Evolutionary conservation across 2,888 invertebrate genomes (phyloP).

Genomic region (Drosophila acutilabella): DNA sequence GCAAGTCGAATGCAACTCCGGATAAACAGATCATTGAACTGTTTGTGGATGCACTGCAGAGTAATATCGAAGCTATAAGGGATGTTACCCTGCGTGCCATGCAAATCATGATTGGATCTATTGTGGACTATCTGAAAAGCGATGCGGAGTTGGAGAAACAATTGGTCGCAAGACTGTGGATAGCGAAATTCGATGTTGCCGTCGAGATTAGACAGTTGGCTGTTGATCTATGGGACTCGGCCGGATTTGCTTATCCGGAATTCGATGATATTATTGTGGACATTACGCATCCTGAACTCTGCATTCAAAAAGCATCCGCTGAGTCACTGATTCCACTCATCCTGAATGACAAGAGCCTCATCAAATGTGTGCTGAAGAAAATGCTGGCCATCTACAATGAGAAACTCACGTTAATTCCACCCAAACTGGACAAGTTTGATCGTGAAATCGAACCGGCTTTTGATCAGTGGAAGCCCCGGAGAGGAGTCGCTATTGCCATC

Average conservation of each 20-base stretch:
- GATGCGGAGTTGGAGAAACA: slow-evolving; percentile 84
- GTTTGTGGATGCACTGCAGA: slow-evolving; percentile 91
- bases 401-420: slow-evolving; percentile 92
- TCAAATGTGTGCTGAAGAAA: slow-evolving; percentile 87
- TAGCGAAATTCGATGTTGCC: slow-evolving; percentile 92
- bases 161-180: slow-evolving; percentile 91
- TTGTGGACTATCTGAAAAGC: slow-evolving; percentile 85
- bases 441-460: slow-evolving; percentile 93
- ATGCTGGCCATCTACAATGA: slow-evolving; percentile 91
- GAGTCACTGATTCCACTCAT: slow-evolving; percentile 91
- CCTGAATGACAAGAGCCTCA: slow-evolving; percentile 86
- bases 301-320: slow-evolving; percentile 93
- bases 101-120: slow-evolving; percentile 87
- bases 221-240: slow-evolving; percentile 87
- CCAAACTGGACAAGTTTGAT: slow-evolving; percentile 95
- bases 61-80: slow-evolving; percentile 89
- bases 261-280: slow-evolving; percentile 87
- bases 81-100: slow-evolving; percentile 93
- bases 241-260: slow-evolving; percentile 86
- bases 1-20: slow-evolving; percentile 87
- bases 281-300: slow-evolving; percentile 92
- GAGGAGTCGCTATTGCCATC: slow-evolving; percentile 94
- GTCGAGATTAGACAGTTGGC: slow-evolving; percentile 90
- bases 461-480: slow-evolving; percentile 96
- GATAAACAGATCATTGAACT: slow-evolving; percentile 90